Conservation (phyloP, 2,113 vertebrate species). For the Salminus brasiliensis region DNA sequence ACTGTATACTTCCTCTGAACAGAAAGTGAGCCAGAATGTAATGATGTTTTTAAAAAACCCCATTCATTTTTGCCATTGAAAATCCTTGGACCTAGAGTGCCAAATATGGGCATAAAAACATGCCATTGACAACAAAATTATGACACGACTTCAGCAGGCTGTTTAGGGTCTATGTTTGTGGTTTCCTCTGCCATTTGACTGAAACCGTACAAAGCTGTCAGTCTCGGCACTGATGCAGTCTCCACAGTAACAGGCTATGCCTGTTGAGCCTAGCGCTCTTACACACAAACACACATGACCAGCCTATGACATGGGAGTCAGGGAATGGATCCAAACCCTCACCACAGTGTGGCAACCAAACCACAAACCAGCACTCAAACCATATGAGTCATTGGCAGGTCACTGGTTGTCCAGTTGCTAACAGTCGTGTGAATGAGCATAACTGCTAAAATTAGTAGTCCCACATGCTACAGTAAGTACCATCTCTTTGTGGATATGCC, state of each 20-base stretch:
- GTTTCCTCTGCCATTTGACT: conserved; percentile 1
- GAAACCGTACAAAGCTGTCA: not conserved
- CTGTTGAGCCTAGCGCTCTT: not conserved
- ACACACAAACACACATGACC: conserved; percentile 2
- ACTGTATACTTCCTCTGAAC: too few species aligned
- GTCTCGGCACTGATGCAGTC: too few species aligned
- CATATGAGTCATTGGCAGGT: not conserved
- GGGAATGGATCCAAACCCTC: conserved; percentile 8
- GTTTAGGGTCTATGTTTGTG: conserved; percentile 16
- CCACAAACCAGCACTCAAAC: conserved; percentile 21
- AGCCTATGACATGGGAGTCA: not conserved
- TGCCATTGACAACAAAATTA: too few species aligned
- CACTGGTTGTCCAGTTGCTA: not conserved
- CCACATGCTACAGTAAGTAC: too few species aligned
- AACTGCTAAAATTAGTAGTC: not conserved
- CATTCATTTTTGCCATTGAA: too few species aligned
- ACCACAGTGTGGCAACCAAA: conserved; percentile 7
- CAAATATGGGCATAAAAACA: too few species aligned
- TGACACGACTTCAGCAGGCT: too few species aligned
- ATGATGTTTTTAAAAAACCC: too few species aligned
- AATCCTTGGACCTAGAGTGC: too few species aligned
- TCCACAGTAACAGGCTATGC: conserved; percentile 38
- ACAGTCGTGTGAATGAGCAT: not conserved
- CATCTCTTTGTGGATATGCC: too few species aligned
- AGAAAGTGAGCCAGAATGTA: too few species aligned